Base-by-base conservation (phyloP, 2,888 invertebrate species). In the Drosophila diplacantha region DNA sequence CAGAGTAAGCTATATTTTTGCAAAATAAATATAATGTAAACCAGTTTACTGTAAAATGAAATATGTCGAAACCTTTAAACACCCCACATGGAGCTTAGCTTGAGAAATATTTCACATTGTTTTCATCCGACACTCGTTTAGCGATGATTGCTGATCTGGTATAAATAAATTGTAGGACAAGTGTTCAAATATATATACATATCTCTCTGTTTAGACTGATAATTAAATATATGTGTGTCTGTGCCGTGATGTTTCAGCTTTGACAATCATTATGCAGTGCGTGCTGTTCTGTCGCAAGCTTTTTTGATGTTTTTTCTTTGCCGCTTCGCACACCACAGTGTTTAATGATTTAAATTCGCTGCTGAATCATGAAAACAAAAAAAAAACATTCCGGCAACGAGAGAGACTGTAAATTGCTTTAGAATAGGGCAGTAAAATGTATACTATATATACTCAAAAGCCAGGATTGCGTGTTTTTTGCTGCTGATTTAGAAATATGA, bases 251-350 rank as follows among this genome's bases (percentile, higher is more conserved):
- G 38, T 59, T 34, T 50, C 51, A 18, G 37, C 59, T 63, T 37
- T 74, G 35, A 68, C 44, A 57, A 60, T 79, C 69, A 73, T 74
- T 77, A 80, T 77, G 75, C 77, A 65, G 75, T 77, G 77, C 77
- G 77, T 77, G 81, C 65, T 57, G 47, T 58, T 59, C 65, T 53
- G 63, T 69, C 52, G 57, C 39, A 61, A 32, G 46, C 49, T 39
- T 59, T 57, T 70, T 64, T 71, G 56, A 60, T 74, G 62, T 68
- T 69, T 46, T 57, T 55, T 59, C 50, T 53, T 64, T 60, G 63
- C 63, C 59, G 69, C 61, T 56, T 71, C 26, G 47, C 38, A 43
- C 53, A 53, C 41, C 50, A 66, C 35, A 46, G 57, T 66, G 71
- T 66, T 65, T 72, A 74, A 77, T 68, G 75, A 65, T 55, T 37